Percentiles rank a stretch among this genome's conserved stretches.
These are phyloP conservation scores for Alloscopus bannaensis DNA, from an alignment of 2,888 invertebrate species.

Conservation along the genomic window DNA sequence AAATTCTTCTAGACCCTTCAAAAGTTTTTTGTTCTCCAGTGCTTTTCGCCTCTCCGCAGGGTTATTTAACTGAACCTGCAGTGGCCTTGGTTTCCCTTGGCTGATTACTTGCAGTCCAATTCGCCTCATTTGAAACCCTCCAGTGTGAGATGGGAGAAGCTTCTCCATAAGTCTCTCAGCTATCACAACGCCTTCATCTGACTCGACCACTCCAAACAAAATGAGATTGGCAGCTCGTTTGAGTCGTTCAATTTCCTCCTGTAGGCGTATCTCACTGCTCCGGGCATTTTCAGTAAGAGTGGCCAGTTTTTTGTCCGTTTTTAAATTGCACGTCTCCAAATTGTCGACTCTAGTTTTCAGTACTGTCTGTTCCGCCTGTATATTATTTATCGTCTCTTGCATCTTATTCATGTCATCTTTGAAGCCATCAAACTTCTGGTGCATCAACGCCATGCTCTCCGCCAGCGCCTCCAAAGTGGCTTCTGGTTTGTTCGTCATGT, in stretches of 20 bases:
- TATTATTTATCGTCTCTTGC: no score
- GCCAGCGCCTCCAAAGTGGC: no score
- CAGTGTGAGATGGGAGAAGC: background rate
- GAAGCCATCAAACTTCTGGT: no score
- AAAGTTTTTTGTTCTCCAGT: background rate
- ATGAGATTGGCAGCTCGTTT: background rate
- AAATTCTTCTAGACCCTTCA: background rate
- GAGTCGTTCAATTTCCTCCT: conserved; percentile 1
- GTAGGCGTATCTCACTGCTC: no score
- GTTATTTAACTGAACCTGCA: background rate
- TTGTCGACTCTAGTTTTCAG: no score
- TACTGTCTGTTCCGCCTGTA: no score
- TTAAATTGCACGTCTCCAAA: no score
- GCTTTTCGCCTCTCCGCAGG: background rate
- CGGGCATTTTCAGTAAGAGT: no score
- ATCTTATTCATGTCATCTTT: no score
- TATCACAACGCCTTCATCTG: background rate
- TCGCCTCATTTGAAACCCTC: background rate
- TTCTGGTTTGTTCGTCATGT: no score
- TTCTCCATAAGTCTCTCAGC: background rate
- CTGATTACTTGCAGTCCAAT: background rate
- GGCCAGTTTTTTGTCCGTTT: no score
- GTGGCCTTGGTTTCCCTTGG: background rate
- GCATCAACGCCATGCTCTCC: no score
- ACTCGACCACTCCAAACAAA: background rate